Base-by-base conservation (phyloP, 2,888 invertebrate species). In the Tachina grossa region DNA sequence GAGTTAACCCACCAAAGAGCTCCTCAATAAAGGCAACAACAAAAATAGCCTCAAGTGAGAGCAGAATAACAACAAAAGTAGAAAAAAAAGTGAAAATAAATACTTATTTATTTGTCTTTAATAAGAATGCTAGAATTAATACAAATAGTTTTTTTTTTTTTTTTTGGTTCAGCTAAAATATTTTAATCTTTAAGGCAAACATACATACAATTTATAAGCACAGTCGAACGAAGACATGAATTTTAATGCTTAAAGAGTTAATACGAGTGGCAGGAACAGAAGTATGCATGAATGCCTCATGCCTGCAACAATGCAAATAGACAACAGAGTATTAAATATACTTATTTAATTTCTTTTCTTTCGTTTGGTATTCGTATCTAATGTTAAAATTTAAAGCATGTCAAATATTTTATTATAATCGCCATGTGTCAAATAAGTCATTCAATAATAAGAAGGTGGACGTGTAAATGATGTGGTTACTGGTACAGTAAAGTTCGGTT, bases 161-260 rank as follows among this genome's bases (percentile, higher is more conserved):
- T 76, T 65, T 19, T 19, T 41, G 1, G 19, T 66, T 55, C 45
- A 77, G n/a, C 45, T 16, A 39, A 81, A 72, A 81, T 66, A 74
- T 81, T 84, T 81, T 81, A 85, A 85, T 85, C 81, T 78, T 78
- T 59, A 63, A 85, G 72, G 77, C 72, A 80, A 31, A 80, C n/a
- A n/a, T n/a, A 77, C 39, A 45, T 22, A 83, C 19, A 75, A 47
- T 69, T 74, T 61, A 41, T 13, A 53, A 22, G 43, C 43, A 82
- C 75, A 75, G 75, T 82, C 71, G 78, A 82, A 59, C 75, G 65
- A 71, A 65, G 75, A 78, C 69, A 65, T 65, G 66, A 53, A 75
- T 75, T 79, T 81, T 59, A 80, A 84, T 72, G 72, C 77, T 61
- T 61, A 39, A 22, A 72, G 8, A 22, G 14, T 63, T 47, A 69